Percentiles rank a stretch among this genome's conserved stretches.
Conservation (phyloP, 2,888 invertebrate genomes). For the Cheilosia scutellata region DNA sequence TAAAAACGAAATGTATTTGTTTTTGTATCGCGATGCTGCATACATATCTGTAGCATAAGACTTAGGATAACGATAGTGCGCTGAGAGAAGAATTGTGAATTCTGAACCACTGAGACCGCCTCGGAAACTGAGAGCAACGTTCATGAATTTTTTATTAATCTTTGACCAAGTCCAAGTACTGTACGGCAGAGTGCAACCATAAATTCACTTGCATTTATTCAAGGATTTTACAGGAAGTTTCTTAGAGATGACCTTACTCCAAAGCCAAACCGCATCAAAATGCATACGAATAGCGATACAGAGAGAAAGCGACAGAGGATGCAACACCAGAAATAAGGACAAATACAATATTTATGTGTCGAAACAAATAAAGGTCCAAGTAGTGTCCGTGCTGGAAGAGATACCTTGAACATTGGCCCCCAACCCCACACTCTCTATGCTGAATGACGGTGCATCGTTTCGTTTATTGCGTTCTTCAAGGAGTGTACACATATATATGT, state of each 20-base stretch:
- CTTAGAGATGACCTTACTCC: not conserved
- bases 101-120: not conserved
- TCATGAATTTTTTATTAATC: slow-evolving; percentile 74
- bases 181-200: slow-evolving; percentile 36
- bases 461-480: slow-evolving; percentile 67
- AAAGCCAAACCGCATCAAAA: slow-evolving; percentile 20
- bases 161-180: slow-evolving; percentile 55
- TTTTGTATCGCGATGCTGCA: slow-evolving; percentile 12
- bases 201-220: slow-evolving; percentile 69
- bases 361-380: slow-evolving; percentile 62
- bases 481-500: slow-evolving; percentile 6
- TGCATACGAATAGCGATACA: slow-evolving; percentile 5
- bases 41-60: not conserved
- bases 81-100: slow-evolving; percentile 29
- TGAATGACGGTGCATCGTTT: slow-evolving; percentile 53
- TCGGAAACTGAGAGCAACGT: slow-evolving; percentile 49
- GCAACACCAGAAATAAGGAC: slow-evolving; percentile 37
- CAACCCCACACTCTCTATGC: not conserved
- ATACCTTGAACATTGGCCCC: not conserved
- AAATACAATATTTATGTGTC: slow-evolving; percentile 58
- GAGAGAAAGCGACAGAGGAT: not conserved
- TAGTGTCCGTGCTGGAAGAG: slow-evolving; percentile 45
- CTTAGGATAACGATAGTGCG: slow-evolving; percentile 4
- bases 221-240: slow-evolving; percentile 46
- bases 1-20: not conserved